phyloP scores from a whole-genome alignment of 2,888 invertebrate genomes.

The Elysia crispata region DNA sequence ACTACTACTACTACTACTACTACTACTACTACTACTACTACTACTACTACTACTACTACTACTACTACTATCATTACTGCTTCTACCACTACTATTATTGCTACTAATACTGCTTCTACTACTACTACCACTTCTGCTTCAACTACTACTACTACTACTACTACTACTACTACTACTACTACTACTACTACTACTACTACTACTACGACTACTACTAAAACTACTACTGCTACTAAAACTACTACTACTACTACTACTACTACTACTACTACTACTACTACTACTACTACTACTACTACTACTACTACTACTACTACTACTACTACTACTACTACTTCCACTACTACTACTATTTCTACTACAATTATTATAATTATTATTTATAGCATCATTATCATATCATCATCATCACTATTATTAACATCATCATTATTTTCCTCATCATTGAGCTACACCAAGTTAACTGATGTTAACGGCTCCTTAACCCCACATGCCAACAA shows the following conservation, averaged over 20 bases:
- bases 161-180: slow-evolving; percentile 1
- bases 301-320: slow-evolving; percentile 19
- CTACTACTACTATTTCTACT: no score
- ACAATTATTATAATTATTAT: background rate
- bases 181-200: slow-evolving; percentile 21
- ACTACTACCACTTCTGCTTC: no score
- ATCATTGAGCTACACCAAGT: no score
- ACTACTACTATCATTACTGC: no score
- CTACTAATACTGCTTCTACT: no score
- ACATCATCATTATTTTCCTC: background rate
- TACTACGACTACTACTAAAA: no score
- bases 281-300: slow-evolving; percentile 25
- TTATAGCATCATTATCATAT: background rate
- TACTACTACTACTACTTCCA: no score
- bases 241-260: slow-evolving; percentile 17
- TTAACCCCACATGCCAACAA: no score
- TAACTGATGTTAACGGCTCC: no score
- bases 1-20: slow-evolving; percentile 11
- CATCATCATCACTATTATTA: background rate
- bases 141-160: background rate
- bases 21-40: background rate
- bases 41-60: background rate
- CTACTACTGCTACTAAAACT: no score
- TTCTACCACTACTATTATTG: no score
- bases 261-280: slow-evolving; percentile 23